phyloP scores from a whole-genome alignment of 2,113 vertebrate species.

The Lagopus leucura region DNA sequence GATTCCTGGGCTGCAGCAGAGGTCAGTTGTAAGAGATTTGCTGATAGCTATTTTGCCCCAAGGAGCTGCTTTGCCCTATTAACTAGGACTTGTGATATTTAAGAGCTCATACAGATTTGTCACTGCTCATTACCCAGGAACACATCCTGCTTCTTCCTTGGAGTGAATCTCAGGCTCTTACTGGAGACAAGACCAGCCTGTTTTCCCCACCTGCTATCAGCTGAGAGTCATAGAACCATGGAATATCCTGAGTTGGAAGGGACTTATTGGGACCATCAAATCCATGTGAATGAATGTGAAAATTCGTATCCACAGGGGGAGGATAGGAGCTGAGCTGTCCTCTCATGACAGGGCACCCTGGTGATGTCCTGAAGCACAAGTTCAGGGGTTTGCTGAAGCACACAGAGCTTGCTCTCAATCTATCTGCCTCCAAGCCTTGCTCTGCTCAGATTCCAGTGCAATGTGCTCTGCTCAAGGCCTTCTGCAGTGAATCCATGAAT shows the following conservation, averaged over 20 bases:
- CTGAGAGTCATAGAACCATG: accelerated
- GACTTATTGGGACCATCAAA: no score
- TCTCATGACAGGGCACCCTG: accelerated
- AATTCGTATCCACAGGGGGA: no score
- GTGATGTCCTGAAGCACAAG: neutral
- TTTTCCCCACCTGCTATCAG: neutral
- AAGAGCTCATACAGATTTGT: neutral
- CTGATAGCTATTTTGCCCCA: neutral
- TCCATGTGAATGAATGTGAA: no score
- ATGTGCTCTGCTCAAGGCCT: neutral
- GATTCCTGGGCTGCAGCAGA: neutral
- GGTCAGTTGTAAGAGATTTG: neutral
- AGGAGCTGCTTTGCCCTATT: neutral
- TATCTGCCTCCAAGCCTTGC: neutral
- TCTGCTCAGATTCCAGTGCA: accelerated
- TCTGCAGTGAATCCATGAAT: neutral
- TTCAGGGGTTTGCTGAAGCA: neutral
- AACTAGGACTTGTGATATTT: neutral
- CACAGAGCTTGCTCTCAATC: neutral
- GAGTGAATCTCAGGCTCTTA: neutral
- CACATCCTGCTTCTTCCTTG: neutral
- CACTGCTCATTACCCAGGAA: accelerated
- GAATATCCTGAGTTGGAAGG: no score
- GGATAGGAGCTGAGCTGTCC: neutral
- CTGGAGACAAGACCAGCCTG: neutral